These are phyloP conservation scores for Eubucco bourcierii DNA, from an alignment of 2,113 vertebrate genomes.

Conservation along the genomic window DNA sequence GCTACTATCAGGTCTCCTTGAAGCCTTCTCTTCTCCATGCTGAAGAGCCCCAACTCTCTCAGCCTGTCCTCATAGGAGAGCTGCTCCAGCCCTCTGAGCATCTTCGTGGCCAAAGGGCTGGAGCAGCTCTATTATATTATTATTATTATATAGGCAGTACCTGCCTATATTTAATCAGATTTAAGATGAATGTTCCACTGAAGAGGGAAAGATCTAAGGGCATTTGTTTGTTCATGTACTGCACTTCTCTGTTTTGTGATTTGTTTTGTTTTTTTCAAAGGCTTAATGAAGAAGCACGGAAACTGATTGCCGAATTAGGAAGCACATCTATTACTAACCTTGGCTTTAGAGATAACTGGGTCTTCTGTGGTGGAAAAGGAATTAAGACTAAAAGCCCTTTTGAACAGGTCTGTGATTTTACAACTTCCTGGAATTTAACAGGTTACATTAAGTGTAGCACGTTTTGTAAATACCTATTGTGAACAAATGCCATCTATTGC, in stretches of 20 bases:
- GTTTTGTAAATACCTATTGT: not conserved
- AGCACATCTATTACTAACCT: constrained; percentile 82
- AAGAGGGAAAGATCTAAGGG: not conserved
- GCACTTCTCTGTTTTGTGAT: not conserved
- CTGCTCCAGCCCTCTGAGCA: too few species aligned
- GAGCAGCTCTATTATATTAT: too few species aligned
- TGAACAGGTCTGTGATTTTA: constrained; percentile 86
- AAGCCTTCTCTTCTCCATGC: too few species aligned
- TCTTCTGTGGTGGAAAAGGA: constrained; percentile 97
- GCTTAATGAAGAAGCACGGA: constrained; percentile 88
- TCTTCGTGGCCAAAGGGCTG: too few species aligned
- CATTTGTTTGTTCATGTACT: not conserved
- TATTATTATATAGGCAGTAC: too few species aligned
- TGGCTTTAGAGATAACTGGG: constrained; percentile 95
- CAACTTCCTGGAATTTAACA: not conserved
- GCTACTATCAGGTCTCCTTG: too few species aligned
- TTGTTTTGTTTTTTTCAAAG: constrained; percentile 61
- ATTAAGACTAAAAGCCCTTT: constrained; percentile 98
- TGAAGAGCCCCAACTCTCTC: too few species aligned
- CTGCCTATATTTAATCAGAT: not conserved
- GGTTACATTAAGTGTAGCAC: not conserved
- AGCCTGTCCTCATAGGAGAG: too few species aligned
- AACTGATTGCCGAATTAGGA: constrained; percentile 87
- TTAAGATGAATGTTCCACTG: not conserved
- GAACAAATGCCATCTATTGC: not conserved